phyloP scores from a whole-genome alignment of 2,797 vertebrate genomes.

The Pseudochirops corinnae region DNA sequence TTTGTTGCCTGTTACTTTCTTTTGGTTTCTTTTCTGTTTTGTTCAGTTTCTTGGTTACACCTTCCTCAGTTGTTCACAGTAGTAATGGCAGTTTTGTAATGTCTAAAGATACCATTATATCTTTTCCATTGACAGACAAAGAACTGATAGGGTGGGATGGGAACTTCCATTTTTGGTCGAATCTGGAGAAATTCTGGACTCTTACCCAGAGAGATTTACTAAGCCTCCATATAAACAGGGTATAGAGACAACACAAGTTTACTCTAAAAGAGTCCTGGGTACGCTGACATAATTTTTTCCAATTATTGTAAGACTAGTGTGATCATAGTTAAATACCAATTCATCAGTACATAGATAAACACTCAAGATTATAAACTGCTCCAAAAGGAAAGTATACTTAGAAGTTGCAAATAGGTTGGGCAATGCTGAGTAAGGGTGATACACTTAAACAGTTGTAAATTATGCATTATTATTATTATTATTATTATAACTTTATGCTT shows the following conservation, averaged over 20 bases:
- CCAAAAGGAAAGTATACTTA: slow-evolving; percentile 36
- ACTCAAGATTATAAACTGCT: slow-evolving; percentile 54
- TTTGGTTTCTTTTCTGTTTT: slow-evolving; percentile 72
- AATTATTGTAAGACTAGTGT: slow-evolving; percentile 61
- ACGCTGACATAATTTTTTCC: slow-evolving; percentile 53
- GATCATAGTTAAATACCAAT: slow-evolving; percentile 50
- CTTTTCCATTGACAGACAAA: slow-evolving; percentile 50
- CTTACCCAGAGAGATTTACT: slow-evolving; percentile 62
- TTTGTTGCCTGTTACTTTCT: slow-evolving; percentile 71
- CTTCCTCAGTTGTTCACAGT: slow-evolving; percentile 76
- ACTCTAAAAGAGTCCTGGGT: slow-evolving; percentile 59
- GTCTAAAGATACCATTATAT: slow-evolving; percentile 64
- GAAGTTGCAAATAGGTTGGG: slow-evolving; percentile 43
- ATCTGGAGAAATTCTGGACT: slow-evolving; percentile 51
- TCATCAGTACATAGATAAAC: slow-evolving; percentile 50
- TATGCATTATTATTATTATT: not conserved
- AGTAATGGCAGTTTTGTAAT: slow-evolving; percentile 61
- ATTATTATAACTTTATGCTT: not conserved
- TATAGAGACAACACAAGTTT: not conserved
- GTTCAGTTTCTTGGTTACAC: slow-evolving; percentile 63
- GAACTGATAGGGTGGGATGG: slow-evolving; percentile 9
- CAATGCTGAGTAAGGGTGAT: slow-evolving; percentile 54
- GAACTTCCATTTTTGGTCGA: slow-evolving; percentile 47
- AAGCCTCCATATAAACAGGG: slow-evolving; percentile 47
- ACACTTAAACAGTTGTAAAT: slow-evolving; percentile 25